Evolutionary conservation across 2,888 invertebrate species (phyloP).

Genomic region (Pandemis heparana): DNA sequence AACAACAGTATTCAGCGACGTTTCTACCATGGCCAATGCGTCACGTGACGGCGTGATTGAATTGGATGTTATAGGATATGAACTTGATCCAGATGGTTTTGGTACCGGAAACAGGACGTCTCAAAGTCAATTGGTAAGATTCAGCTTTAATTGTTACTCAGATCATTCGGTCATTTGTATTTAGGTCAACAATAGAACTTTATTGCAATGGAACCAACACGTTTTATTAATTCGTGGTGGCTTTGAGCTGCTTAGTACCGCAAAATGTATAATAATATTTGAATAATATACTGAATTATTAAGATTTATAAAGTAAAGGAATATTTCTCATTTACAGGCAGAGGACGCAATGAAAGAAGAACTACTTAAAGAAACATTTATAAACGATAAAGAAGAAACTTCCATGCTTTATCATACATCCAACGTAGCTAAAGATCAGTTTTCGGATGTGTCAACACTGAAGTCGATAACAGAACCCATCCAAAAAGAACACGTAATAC

Average conservation of each 20-base stretch:
- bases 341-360: slow-evolving; percentile 75
- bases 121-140: slow-evolving; percentile 70
- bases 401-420: slow-evolving; percentile 49
- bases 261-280: neutral
- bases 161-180: neutral
- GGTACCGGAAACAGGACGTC: slow-evolving; percentile 56
- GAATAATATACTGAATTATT: too few relatives aligned
- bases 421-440: slow-evolving; percentile 34
- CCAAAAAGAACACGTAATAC: slow-evolving; percentile 37
- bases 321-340: slow-evolving; percentile 59
- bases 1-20: slow-evolving; percentile 46
- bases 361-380: slow-evolving; percentile 64
- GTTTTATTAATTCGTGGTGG: too few relatives aligned
- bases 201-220: too few relatives aligned
- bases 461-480: slow-evolving; percentile 16
- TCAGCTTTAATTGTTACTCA: neutral
- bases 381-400: slow-evolving; percentile 61
- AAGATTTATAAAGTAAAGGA: neutral
- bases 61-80: slow-evolving; percentile 50
- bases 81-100: slow-evolving; percentile 50
- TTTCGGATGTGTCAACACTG: slow-evolving; percentile 15
- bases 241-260: neutral
- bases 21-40: slow-evolving; percentile 41
- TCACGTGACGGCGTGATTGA: slow-evolving; percentile 47
- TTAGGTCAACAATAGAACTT: neutral